Conservation (phyloP, 2,113 vertebrate species). For the Coptodon bakossiorum region DNA sequence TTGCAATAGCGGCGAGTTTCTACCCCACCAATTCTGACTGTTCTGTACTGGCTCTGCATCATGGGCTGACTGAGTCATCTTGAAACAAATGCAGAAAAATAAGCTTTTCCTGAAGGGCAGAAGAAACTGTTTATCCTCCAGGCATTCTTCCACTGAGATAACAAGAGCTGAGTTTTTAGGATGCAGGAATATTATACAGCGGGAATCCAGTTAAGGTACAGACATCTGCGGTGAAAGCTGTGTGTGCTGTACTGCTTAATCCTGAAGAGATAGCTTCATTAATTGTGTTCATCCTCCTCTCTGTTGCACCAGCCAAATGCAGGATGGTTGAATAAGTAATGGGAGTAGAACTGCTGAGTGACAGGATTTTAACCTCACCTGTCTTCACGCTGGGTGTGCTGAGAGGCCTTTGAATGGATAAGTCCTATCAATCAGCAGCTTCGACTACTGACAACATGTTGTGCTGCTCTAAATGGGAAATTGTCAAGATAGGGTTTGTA, state of each 20-base stretch:
- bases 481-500: neutral
- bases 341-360: constrained; percentile 43
- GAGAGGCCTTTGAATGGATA: constrained; percentile 1
- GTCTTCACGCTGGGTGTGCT: constrained; percentile 2
- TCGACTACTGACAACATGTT: neutral
- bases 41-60: neutral
- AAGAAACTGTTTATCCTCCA: constrained; percentile 47
- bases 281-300: constrained; percentile 38
- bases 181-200: constrained; percentile 26
- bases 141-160: constrained; percentile 40
- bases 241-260: constrained; percentile 39
- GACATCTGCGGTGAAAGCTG: neutral
- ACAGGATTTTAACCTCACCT: constrained; percentile 48
- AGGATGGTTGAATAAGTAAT: constrained; percentile 44
- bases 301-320: constrained; percentile 6
- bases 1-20: constrained; percentile 30
- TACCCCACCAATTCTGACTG: constrained; percentile 12
- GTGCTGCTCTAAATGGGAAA: constrained; percentile 1
- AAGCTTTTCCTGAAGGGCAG: constrained; percentile 40
- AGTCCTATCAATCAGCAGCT: constrained; percentile 38
- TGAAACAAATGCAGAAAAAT: constrained; percentile 51
- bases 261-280: constrained; percentile 56
- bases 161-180: constrained; percentile 13
- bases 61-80: constrained; percentile 49
- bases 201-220: constrained; percentile 30